phyloP scores from a whole-genome alignment of 2,113 vertebrate genomes.

The Sylvilagus bachmani region DNA sequence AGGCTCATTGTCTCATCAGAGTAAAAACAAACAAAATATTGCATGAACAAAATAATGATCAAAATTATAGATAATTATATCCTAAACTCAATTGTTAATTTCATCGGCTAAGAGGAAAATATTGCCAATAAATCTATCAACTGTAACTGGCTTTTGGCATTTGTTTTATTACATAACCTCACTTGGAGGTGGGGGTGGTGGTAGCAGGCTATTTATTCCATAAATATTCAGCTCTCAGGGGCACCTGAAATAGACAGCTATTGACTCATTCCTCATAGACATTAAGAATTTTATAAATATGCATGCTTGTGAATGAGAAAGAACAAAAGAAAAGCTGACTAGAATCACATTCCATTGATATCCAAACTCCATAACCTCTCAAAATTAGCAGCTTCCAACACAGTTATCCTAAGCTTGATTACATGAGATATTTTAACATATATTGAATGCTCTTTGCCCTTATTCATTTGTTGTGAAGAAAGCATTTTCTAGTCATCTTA shows the following conservation, averaged over 20 bases:
- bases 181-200: slow-evolving; percentile 41
- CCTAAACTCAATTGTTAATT: slow-evolving; percentile 57
- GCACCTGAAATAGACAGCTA: slow-evolving; percentile 56
- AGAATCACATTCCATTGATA: not conserved
- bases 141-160: slow-evolving; percentile 52
- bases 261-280: slow-evolving; percentile 46
- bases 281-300: not conserved
- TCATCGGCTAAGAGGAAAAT: slow-evolving; percentile 65
- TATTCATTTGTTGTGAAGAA: slow-evolving; percentile 4
- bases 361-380: slow-evolving; percentile 13
- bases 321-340: slow-evolving; percentile 54
- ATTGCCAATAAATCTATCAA: slow-evolving; percentile 46
- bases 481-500: slow-evolving; percentile 35
- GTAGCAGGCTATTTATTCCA: slow-evolving; percentile 42
- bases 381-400: slow-evolving; percentile 43
- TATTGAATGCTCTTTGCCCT: not conserved
- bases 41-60: slow-evolving; percentile 14
- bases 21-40: slow-evolving; percentile 8
- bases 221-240: slow-evolving; percentile 1
- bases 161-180: slow-evolving; percentile 47
- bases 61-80: not conserved
- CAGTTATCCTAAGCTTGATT: not conserved
- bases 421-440: not conserved
- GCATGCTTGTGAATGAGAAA: not conserved
- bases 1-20: not conserved